Base-by-base conservation (phyloP, 1,140 invertebrate genomes). In the Pseudomyrmex gracilis region DNA sequence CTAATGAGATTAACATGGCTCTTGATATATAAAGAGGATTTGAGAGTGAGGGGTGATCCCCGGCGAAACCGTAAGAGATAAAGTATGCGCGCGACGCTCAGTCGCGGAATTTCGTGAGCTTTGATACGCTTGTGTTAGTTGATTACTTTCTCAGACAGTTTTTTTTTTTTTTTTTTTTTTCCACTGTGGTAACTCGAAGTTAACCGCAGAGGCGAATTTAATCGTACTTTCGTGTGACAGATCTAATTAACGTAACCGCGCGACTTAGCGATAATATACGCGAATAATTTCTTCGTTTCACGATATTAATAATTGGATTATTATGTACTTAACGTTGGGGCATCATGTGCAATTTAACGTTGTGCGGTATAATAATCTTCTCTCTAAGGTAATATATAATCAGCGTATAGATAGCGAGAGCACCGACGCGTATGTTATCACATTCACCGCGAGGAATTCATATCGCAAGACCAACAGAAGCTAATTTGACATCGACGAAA, bases 101-200 rank as follows among this genome's bases (percentile, higher is more conserved):
- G 34, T 13, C 34, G 15, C 34, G 15, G 63, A 24, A 58, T 71
- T 43, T 34, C 10, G 10, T 58, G 34, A 15, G 51, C 45, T 78
- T 71, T 58, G 13, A 13, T 70, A 20, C 2, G 49, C 15, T 15
- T 15, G 3, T 60, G 73, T 66, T 20, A 15, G 53, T 78, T 78
- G 64, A 58, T 78, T 78, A 47, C 53, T 78, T 70, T 68, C 51
- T 20, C 53, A 70, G 53, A 78, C 76, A 57, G 68, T 47, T 64
- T 78, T 78, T 22, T 70, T 15, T 58, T 70, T 78, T 43, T 17
- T 24, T 78, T 22, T 70, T 15, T 58, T 70, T 78, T 43, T 17
- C 17, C 45, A 15, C 15, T 55, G 7, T 2, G 24, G 47, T 20
- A 20, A 34, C 34, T 34, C 17, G 24, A 78, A 68, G 12, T 77